Conservation (phyloP, 2,797 vertebrate species). For the Anomalospiza imberbis region DNA sequence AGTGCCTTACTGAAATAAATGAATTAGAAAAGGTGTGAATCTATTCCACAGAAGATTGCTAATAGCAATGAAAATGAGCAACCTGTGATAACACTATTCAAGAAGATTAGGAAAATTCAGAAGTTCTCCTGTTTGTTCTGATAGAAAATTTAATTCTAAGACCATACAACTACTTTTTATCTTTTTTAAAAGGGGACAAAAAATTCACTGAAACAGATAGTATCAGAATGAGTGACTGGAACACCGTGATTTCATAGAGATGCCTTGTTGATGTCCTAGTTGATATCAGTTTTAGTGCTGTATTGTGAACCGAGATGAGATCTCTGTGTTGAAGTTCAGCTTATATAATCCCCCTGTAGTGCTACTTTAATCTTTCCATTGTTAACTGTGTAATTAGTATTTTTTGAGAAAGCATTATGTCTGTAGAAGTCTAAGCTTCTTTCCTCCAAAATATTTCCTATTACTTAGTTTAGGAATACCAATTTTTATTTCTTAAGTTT, state of each 20-base stretch:
- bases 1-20: not conserved
- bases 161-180: not conserved
- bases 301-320: not conserved
- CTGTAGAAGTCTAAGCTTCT: not conserved
- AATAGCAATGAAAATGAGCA: not conserved
- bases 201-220: not conserved
- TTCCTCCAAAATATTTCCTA: not conserved
- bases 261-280: not conserved
- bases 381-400: not conserved
- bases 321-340: not conserved
- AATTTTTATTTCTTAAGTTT: not conserved
- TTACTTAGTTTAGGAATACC: not conserved
- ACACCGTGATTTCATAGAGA: not conserved
- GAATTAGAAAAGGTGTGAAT: not conserved
- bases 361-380: not conserved
- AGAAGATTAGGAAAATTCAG: not conserved
- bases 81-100: not conserved
- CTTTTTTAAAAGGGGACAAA: not conserved
- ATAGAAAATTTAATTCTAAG: not conserved
- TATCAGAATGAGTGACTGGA: not conserved
- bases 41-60: not conserved
- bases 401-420: not conserved
- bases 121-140: not conserved
- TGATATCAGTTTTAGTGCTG: not conserved
- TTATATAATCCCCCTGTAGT: not conserved